These are phyloP conservation scores for Drosophila ezoana DNA, from an alignment of 2,888 invertebrate species.

Conservation along the genomic window DNA sequence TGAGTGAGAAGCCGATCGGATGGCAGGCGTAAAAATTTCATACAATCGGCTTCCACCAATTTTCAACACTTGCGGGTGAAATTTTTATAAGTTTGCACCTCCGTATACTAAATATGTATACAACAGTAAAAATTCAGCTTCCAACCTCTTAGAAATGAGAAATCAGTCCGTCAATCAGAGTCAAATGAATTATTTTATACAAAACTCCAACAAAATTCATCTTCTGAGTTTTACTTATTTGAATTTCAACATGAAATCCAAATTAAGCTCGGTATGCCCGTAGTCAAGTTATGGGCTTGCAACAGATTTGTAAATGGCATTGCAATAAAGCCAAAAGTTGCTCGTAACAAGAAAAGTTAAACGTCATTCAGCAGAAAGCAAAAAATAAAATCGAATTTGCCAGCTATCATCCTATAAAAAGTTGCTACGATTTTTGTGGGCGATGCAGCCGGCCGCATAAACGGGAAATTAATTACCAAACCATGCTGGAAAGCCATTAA, in stretches of 20 bases:
- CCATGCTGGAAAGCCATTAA: slow-evolving; percentile 63
- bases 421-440: slow-evolving; percentile 59
- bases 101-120: too few species aligned
- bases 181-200: too few species aligned
- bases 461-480: slow-evolving; percentile 66
- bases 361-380: slow-evolving; percentile 26
- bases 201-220: too few species aligned
- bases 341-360: slow-evolving; percentile 37
- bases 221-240: neutral
- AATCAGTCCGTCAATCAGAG: neutral
- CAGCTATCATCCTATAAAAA: slow-evolving; percentile 49
- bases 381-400: slow-evolving; percentile 32
- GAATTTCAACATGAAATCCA: neutral
- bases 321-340: slow-evolving; percentile 44
- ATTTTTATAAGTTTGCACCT: too few species aligned
- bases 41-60: too few species aligned
- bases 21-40: too few species aligned
- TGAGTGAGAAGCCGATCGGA: too few species aligned
- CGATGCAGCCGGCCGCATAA: slow-evolving; percentile 62
- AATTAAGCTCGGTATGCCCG: slow-evolving; percentile 1
- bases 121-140: too few species aligned
- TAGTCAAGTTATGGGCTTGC: neutral
- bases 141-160: too few species aligned
- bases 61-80: too few species aligned
- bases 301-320: slow-evolving; percentile 6